phyloP scores from a whole-genome alignment of 2,797 vertebrate genomes.

The Echeneis naucrates region DNA sequence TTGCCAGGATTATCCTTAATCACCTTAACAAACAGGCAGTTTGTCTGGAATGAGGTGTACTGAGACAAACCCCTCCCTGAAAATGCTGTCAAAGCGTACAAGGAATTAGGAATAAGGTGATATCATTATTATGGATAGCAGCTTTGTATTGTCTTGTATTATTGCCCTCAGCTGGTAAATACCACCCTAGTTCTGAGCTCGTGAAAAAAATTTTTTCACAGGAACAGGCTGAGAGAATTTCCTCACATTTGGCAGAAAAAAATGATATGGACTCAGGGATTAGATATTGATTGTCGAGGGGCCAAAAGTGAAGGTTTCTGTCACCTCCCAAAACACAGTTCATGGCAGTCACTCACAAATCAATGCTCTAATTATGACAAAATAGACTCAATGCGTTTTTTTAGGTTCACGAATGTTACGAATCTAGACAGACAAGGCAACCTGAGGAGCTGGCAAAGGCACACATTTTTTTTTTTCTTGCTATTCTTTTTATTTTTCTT shows the following conservation, averaged over 20 bases:
- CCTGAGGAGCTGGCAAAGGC: not conserved
- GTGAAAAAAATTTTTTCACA: too few species aligned
- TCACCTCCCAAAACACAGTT: too few species aligned
- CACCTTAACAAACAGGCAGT: slow-evolving; percentile 68
- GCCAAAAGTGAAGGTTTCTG: not conserved
- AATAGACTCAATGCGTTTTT: not conserved
- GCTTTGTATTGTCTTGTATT: slow-evolving; percentile 47
- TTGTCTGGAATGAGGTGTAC: slow-evolving; percentile 56
- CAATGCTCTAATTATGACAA: not conserved
- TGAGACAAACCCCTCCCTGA: slow-evolving; percentile 54
- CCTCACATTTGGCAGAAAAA: not conserved
- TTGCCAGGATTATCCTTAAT: slow-evolving; percentile 73
- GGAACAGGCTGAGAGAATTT: not conserved
- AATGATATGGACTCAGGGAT: not conserved
- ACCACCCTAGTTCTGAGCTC: slow-evolving; percentile 22
- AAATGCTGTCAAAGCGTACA: slow-evolving; percentile 64
- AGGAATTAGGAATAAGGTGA: slow-evolving; percentile 75
- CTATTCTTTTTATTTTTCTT: slow-evolving; percentile 3
- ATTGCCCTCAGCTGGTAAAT: slow-evolving; percentile 40
- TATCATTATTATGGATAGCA: slow-evolving; percentile 55
- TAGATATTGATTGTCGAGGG: not conserved
- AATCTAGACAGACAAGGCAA: not conserved
- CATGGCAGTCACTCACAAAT: too few species aligned
- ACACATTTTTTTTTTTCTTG: not conserved
- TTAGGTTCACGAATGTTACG: not conserved